phyloP scores from a whole-genome alignment of 2,888 invertebrate genomes.

The Machimus atricapillus region DNA sequence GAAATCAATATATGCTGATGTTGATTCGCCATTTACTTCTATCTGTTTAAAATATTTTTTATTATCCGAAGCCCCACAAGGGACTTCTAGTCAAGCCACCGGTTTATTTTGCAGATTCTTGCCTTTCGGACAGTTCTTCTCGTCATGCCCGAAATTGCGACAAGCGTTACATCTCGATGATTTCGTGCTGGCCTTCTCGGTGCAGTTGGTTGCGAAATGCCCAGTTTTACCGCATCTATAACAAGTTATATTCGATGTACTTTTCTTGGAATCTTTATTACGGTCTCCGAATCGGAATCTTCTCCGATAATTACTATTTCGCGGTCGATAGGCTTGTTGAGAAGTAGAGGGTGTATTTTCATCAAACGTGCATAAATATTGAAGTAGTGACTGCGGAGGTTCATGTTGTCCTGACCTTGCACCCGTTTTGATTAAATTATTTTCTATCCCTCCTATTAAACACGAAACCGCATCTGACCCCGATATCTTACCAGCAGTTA shows the following conservation, averaged over 20 bases:
- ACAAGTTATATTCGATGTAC: background rate
- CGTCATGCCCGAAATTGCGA: background rate
- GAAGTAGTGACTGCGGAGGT: background rate
- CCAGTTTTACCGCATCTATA: slow-evolving; percentile 33
- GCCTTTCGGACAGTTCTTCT: background rate
- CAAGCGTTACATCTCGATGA: background rate
- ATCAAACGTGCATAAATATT: no score
- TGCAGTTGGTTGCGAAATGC: slow-evolving; percentile 32
- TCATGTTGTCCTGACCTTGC: slow-evolving; percentile 2
- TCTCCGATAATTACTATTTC: no score
- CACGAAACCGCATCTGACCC: slow-evolving; percentile 38
- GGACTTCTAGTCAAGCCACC: background rate
- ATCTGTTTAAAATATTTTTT: slow-evolving; percentile 4
- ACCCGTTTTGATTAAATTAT: slow-evolving; percentile 24
- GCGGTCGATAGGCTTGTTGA: no score
- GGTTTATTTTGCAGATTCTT: background rate
- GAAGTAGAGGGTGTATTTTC: no score
- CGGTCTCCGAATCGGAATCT: no score
- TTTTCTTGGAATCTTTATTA: no score
- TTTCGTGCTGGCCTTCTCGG: background rate
- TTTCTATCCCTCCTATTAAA: slow-evolving; percentile 29
- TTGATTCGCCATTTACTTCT: background rate
- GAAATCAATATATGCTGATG: slow-evolving; percentile 7
- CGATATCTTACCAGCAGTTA: background rate
- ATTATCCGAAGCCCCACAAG: background rate